A percentile compares a stretch with the other conserved stretches of the same genome.
Conservation (phyloP, 1,140 invertebrate species). For the Dysdera silvatica region DNA sequence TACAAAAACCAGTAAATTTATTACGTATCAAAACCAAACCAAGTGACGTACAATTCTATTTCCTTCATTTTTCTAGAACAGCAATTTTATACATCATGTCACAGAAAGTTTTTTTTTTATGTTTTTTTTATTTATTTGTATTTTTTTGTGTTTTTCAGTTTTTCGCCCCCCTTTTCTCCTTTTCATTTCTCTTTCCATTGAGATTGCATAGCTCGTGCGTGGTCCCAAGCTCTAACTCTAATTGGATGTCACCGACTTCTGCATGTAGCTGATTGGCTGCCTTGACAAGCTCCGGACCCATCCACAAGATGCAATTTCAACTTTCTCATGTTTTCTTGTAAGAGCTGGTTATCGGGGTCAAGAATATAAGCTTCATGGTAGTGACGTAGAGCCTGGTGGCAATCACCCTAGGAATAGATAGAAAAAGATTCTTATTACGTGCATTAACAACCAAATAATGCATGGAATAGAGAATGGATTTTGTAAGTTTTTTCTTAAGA, state of each 20-base stretch:
- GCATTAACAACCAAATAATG: background rate
- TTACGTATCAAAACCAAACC: constrained; percentile 28
- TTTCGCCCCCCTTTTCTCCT: constrained; percentile 1
- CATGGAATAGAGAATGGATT: background rate
- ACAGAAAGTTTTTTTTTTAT: background rate
- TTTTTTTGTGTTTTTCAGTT: background rate
- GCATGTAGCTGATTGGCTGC: constrained; percentile 4
- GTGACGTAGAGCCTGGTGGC: constrained; percentile 27
- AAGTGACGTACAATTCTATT: constrained; percentile 25
- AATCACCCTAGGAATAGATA: constrained; percentile 23
- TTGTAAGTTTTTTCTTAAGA: background rate
- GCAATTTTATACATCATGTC: constrained; percentile 10
- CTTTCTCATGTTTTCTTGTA: constrained; percentile 32
- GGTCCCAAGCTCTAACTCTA: constrained; percentile 22
- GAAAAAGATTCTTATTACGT: background rate
- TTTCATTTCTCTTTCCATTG: background rate
- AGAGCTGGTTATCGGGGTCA: constrained; percentile 31
- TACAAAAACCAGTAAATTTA: constrained; percentile 28
- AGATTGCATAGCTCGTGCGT: constrained; percentile 12
- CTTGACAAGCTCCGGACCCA: constrained; percentile 13
- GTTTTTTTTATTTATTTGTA: background rate
- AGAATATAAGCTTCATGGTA: constrained; percentile 29
- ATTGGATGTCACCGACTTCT: constrained; percentile 27
- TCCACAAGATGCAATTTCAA: constrained; percentile 22
- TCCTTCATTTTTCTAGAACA: constrained; percentile 25